Conservation (phyloP, 2,797 vertebrate species). For the Poeciliopsis gracilis region DNA sequence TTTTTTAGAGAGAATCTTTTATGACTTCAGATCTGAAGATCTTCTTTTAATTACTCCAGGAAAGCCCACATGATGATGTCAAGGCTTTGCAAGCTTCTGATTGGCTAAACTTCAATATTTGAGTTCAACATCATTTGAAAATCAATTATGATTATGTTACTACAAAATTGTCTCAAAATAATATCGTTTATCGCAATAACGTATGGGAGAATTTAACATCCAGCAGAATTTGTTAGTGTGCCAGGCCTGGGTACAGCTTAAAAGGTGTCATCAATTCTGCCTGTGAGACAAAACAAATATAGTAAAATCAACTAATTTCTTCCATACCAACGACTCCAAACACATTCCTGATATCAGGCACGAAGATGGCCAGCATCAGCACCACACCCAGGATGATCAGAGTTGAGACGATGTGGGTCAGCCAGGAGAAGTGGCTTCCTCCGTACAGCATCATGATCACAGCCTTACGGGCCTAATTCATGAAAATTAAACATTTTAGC, state of each 20-base stretch:
- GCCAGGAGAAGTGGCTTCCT: constrained; percentile 83
- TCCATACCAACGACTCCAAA: constrained; percentile 93
- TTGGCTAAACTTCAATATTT: not conserved
- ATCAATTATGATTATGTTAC: not conserved
- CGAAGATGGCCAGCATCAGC: constrained; percentile 88
- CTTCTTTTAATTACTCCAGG: not conserved
- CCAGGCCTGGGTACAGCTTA: too few species aligned
- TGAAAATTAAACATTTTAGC: constrained; percentile 10
- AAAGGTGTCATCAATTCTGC: not conserved
- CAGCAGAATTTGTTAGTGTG: too few species aligned
- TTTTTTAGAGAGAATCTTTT: not conserved
- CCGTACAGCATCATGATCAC: constrained; percentile 83
- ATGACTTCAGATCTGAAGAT: not conserved
- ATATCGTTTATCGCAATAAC: too few species aligned
- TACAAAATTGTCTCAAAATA: too few species aligned
- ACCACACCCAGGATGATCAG: constrained; percentile 83
- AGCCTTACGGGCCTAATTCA: constrained; percentile 89
- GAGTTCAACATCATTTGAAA: not conserved
- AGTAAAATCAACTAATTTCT: not conserved
- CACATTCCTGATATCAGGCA: constrained; percentile 91
- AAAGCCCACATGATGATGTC: not conserved
- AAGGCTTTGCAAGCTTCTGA: not conserved
- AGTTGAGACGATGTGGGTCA: constrained; percentile 82
- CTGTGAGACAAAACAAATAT: not conserved
- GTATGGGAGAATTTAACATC: too few species aligned